Percentiles rank a stretch among this genome's conserved stretches.
phyloP scores from a whole-genome alignment of 1,140 invertebrate genomes.

The Drosophila setifemur region DNA sequence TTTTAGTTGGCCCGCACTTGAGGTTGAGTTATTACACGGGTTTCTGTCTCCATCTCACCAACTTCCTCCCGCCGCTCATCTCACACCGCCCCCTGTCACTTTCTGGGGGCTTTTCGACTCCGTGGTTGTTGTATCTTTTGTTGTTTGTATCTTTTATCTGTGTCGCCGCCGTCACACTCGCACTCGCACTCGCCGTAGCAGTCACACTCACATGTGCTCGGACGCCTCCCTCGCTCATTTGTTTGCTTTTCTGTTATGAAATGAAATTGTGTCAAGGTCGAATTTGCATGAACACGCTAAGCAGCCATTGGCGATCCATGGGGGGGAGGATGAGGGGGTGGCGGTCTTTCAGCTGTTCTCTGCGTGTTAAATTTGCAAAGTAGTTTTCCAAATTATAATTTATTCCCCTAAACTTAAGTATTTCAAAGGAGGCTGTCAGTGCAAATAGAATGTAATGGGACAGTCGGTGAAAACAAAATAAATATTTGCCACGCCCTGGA shows the following conservation, averaged over 20 bases:
- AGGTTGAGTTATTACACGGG: constrained; percentile 70
- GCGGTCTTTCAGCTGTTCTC: constrained; percentile 42
- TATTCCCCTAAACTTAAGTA: too few relatives aligned
- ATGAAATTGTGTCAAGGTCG: constrained; percentile 78
- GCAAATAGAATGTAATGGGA: constrained; percentile 58
- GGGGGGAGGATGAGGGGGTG: background rate
- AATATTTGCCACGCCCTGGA: constrained; percentile 31
- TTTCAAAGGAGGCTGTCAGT: constrained; percentile 47
- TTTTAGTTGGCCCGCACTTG: constrained; percentile 67
- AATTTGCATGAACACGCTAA: constrained; percentile 79
- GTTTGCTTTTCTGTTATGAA: constrained; percentile 77
- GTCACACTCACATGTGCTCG: background rate
- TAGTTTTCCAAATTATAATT: constrained; percentile 20
- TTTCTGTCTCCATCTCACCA: constrained; percentile 42
- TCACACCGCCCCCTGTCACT: background rate
- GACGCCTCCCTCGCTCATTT: constrained; percentile 64
- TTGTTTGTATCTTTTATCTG: constrained; percentile 21
- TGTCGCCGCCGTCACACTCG: constrained; percentile 49
- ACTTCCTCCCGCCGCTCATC: constrained; percentile 16
- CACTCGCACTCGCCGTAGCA: constrained; percentile 12
- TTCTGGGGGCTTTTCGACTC: background rate
- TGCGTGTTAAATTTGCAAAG: constrained; percentile 48
- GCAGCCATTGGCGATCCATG: constrained; percentile 23
- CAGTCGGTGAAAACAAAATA: constrained; percentile 11
- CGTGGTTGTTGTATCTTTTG: constrained; percentile 1